Conservation (phyloP, 2,888 invertebrate species). For the Brenthis ino region DNA sequence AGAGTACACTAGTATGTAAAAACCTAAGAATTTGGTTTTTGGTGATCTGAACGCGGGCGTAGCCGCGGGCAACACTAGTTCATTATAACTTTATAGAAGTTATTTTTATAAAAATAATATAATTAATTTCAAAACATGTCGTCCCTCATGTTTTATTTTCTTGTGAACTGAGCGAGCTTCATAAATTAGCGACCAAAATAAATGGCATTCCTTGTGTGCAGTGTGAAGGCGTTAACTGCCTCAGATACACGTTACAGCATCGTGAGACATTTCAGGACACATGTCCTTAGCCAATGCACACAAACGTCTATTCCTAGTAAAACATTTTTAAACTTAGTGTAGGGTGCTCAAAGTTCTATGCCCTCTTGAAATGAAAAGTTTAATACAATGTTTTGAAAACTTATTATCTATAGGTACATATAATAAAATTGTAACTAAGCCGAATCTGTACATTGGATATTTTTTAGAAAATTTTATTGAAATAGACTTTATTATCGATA, state of each 20-base stretch:
- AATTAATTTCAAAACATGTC: not conserved
- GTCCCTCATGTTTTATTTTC: conserved; percentile 4
- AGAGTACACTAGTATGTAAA: too few relatives aligned
- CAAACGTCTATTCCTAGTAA: conserved; percentile 32
- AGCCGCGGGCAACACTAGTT: too few relatives aligned
- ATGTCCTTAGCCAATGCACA: conserved; percentile 26
- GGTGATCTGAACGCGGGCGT: too few relatives aligned
- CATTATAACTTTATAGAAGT: not conserved
- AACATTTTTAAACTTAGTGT: conserved; percentile 26
- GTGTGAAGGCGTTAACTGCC: conserved; percentile 57
- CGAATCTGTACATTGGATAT: too few relatives aligned
- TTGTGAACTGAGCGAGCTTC: conserved; percentile 37
- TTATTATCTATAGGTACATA: too few relatives aligned
- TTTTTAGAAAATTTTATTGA: too few relatives aligned
- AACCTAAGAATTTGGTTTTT: too few relatives aligned
- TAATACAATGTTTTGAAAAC: too few relatives aligned
- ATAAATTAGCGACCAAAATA: conserved; percentile 71
- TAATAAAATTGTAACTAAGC: too few relatives aligned
- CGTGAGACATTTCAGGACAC: conserved; percentile 31
- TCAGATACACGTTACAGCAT: conserved; percentile 37
- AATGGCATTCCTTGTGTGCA: conserved; percentile 54
- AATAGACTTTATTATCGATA: too few relatives aligned
- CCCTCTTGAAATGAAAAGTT: too few relatives aligned
- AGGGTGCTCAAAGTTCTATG: not conserved
- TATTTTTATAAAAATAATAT: not conserved